These are phyloP conservation scores for Merops nubicus DNA, from an alignment of 2,113 vertebrate genomes.

Conservation along the genomic window DNA sequence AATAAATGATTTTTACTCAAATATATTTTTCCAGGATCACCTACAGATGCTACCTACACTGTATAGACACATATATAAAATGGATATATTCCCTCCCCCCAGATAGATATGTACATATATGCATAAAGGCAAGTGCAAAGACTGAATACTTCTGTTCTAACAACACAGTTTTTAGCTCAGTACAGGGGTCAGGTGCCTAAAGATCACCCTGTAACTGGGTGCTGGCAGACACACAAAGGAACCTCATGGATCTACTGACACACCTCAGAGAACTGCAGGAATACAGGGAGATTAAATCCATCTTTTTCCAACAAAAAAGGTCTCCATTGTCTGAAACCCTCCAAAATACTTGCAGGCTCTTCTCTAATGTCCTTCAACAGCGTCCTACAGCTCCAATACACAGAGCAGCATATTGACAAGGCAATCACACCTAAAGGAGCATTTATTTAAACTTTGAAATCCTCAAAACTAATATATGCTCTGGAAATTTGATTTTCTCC, in stretches of 20 bases:
- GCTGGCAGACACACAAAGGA: neutral
- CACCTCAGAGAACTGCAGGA: neutral
- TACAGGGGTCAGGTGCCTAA: neutral
- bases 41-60: neutral
- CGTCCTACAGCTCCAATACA: neutral
- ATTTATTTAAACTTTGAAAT: neutral
- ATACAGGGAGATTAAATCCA: neutral
- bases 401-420: neutral
- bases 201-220: neutral
- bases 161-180: neutral
- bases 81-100: neutral
- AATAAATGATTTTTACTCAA: neutral
- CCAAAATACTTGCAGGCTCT: neutral
- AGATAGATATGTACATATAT: neutral
- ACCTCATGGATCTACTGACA: neutral
- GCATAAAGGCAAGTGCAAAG: neutral
- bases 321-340: neutral
- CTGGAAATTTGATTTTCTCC: neutral
- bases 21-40: neutral
- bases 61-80: neutral
- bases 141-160: neutral
- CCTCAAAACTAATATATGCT: neutral
- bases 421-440: neutral
- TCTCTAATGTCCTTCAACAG: neutral
- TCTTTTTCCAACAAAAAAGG: neutral